Evolutionary conservation across 2,888 invertebrate species (phyloP), one percentile per base, ranked within the genome.

Genomic region (Dryobota labecula): DNA sequence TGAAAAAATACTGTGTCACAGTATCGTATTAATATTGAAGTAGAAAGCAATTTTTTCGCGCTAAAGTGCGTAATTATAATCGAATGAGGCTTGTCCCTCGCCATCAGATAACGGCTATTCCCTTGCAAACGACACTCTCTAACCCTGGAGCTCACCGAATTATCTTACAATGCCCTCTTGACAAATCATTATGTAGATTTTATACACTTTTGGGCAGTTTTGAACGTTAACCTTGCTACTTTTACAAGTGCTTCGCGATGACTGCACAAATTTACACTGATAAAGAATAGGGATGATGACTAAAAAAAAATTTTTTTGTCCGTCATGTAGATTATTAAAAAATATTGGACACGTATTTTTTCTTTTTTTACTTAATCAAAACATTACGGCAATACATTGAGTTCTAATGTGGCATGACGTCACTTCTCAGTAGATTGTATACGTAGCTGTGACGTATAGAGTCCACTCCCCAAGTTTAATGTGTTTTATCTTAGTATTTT

Each of bases 141-240:
- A 73, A 73, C 58, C 73, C 66, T 76, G 51, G 54, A 78, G 84
- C 82, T 79, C 73, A 76, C 80, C 78, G 82, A 74, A 85, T 82
- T 73, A 76, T 78, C 82, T 82, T 75, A 77, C 78, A 73, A 65
- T 69, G 84, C 70, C 72, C 80, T 75, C 82, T 82, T 80, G 79
- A 82, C 82, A 84, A 86, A 86, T 86, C 85, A 85, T 85, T 85
- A 85, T 85, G 85, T 84, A 85, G 77, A 85, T 85, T 86, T 85
- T 79, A 85, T 84, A 79, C 70, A 84, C 79, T 81, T 81, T 75
- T 60, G 74, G 78, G 27, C 72, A 78, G 65, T 81, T 79, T 73
- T 36, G 66, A 71, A 77, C 62, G 75, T 70, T 79, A 70, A 75
- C 79, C 77, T 84, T 71, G 74, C 57, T 77, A 75, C 64, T 73